Evolutionary conservation across 2,113 vertebrate species (phyloP).

Genomic region (Myrmecophaga tridactyla): DNA sequence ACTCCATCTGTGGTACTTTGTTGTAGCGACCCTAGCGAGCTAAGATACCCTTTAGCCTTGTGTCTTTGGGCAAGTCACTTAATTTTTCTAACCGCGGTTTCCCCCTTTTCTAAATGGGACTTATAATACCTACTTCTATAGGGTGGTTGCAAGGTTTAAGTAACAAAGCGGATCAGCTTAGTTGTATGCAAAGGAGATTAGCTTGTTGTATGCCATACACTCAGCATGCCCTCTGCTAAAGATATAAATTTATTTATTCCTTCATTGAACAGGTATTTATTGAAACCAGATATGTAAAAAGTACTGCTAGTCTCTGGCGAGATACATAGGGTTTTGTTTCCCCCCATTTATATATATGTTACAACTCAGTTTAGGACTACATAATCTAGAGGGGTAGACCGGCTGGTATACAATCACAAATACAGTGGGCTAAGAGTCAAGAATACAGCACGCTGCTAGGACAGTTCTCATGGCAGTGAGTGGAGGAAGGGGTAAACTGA

Average conservation of each 20-base stretch:
- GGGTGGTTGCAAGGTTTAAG: background rate
- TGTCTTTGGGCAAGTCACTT: background rate
- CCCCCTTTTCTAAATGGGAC: background rate
- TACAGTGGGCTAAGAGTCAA: background rate
- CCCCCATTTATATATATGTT: background rate
- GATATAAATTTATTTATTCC: background rate
- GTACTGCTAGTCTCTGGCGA: background rate
- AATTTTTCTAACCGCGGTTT: constrained; percentile 15
- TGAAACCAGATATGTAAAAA: background rate
- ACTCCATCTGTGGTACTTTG: too few relatives aligned
- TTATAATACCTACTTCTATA: background rate
- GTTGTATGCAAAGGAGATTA: background rate
- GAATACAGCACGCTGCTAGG: background rate
- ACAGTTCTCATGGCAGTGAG: background rate
- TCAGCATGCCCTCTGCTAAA: background rate
- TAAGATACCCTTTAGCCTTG: background rate
- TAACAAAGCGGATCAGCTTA: background rate
- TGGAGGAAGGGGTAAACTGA: background rate
- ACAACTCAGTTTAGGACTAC: background rate
- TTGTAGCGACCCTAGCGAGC: too few relatives aligned
- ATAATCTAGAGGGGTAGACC: background rate
- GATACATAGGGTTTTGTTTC: too few relatives aligned
- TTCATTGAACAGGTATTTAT: constrained; percentile 21
- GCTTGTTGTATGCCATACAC: background rate
- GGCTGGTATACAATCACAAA: background rate